These are phyloP conservation scores for Drosophila novamexicana DNA, from an alignment of 1,140 invertebrate species.

Conservation along the genomic window DNA sequence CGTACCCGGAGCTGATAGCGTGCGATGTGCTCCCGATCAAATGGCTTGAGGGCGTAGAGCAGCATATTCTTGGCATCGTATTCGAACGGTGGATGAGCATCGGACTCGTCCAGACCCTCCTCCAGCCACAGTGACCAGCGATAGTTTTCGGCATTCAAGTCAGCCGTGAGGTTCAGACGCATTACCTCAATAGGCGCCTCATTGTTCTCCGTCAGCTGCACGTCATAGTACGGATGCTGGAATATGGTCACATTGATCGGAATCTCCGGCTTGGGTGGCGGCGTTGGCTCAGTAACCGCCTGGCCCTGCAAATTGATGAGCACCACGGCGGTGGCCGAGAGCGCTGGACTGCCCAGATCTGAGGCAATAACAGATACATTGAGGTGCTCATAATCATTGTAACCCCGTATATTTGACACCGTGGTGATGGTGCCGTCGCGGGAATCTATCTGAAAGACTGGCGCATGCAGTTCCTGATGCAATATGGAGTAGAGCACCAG, in stretches of 20 bases:
- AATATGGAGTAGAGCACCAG: slow-evolving; percentile 90
- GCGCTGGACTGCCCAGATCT: slow-evolving; percentile 92
- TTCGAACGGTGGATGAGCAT: slow-evolving; percentile 86
- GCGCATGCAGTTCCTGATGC: slow-evolving; percentile 86
- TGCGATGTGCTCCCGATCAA: slow-evolving; percentile 88
- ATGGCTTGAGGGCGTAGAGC: slow-evolving; percentile 88
- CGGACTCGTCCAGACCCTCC: slow-evolving; percentile 71
- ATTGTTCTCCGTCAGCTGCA: slow-evolving; percentile 91
- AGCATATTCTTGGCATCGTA: slow-evolving; percentile 90
- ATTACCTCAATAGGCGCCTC: slow-evolving; percentile 89
- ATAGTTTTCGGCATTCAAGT: slow-evolving; percentile 82
- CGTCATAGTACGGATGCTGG: slow-evolving; percentile 90
- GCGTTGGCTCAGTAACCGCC: slow-evolving; percentile 86
- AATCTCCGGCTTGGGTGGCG: slow-evolving; percentile 54
- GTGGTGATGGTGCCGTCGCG: slow-evolving; percentile 92
- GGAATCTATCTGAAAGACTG: slow-evolving; percentile 91
- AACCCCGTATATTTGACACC: slow-evolving; percentile 87
- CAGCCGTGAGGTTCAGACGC: slow-evolving; percentile 88
- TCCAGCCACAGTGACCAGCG: slow-evolving; percentile 78
- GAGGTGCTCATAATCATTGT: slow-evolving; percentile 86
- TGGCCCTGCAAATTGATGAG: slow-evolving; percentile 87
- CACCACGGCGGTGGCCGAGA: slow-evolving; percentile 91
- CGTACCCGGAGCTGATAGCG: slow-evolving; percentile 88
- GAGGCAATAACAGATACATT: slow-evolving; percentile 93
- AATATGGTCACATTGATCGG: slow-evolving; percentile 85